Percentiles rank a stretch among this genome's conserved stretches.
phyloP scores from a whole-genome alignment of 2,113 vertebrate species.

The Nansenia antarctica region DNA sequence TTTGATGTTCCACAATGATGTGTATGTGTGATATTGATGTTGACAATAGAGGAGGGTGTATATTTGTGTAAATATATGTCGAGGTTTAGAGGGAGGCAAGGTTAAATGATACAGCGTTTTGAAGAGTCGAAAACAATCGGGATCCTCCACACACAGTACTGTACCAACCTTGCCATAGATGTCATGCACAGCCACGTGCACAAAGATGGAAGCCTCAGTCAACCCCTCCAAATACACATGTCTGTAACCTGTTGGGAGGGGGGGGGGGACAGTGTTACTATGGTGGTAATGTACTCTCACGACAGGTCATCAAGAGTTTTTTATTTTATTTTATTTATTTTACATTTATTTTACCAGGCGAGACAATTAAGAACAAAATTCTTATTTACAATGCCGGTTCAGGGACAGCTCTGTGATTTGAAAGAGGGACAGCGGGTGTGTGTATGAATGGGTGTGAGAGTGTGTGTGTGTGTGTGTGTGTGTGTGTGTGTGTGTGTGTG shows the following conservation, averaged over 20 bases:
- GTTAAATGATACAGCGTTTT: no score
- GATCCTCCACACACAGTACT: no score
- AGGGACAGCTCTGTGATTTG: conserved; percentile 26
- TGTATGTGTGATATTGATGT: no score
- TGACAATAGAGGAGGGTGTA: no score
- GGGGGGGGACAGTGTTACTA: background rate
- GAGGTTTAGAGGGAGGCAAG: background rate
- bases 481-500: background rate
- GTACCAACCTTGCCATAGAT: conserved; percentile 92
- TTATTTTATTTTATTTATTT: no score
- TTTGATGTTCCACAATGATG: no score
- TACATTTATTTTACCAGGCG: no score
- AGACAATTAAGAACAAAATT: no score
- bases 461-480: background rate
- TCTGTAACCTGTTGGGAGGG: conserved; percentile 84
- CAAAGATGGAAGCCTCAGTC: conserved; percentile 96
- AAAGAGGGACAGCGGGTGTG: background rate
- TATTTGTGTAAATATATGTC: no score
- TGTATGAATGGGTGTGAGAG: conserved; percentile 11
- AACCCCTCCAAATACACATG: conserved; percentile 96
- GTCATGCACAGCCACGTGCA: conserved; percentile 94
- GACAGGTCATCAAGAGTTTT: conserved; percentile 29
- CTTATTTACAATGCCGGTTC: no score
- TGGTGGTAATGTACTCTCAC: background rate
- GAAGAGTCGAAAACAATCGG: no score